Base-by-base conservation (phyloP, 2,797 vertebrate species). In the Gobio occitaniae region DNA sequence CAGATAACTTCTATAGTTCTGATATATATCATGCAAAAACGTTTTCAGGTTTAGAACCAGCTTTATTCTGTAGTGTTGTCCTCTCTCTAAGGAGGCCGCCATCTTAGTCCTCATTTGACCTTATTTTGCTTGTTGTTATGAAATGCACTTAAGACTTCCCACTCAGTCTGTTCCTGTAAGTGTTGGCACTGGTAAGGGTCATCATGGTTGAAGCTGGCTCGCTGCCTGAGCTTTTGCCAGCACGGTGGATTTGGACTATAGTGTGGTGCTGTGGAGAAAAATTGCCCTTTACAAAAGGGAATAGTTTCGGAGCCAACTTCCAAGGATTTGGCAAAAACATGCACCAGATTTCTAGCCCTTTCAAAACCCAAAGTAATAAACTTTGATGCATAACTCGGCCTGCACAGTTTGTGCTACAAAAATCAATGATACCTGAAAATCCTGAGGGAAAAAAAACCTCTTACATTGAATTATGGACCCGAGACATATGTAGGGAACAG, bases 241-340 rank as follows among this genome's bases (percentile, higher is more conserved):
- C 91, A 86, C 92, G 91, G 92, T 90, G 72, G 91, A 90, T 90
- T 74, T 63, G 89, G 74, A 88, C 90, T 92, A 90, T 81, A 83
- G 89, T 84, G 89, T 90, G 92, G 92, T 90, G 89, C 92, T 92
- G 92, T 91, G 80, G 76, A 92, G 90, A 92, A 92, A 80, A 87
- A 87, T 87, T 94, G 93, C 91, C 91, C 94, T 94, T 93, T 94
- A 86, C 86, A 92, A 91, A 93, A 90, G 89, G 84, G 1, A 89
- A 86, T 89, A 91, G 92, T 93, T 92, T 92, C 89, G 89, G 88
- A 87, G 89, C 81, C 88, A 88, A 88, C 84, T 87, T 91, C 89
- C 90, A 87, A 84, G 84, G 90, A 89, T 90, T 69, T 91, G 54
- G 48, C 68, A 66, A 90, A 87, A 89, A 89, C 90, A 90, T 86